A percentile compares a stretch with the other conserved stretches of the same genome.
These are phyloP conservation scores for Serinus canaria DNA, from an alignment of 2,113 vertebrate species.

Conservation along the genomic window DNA sequence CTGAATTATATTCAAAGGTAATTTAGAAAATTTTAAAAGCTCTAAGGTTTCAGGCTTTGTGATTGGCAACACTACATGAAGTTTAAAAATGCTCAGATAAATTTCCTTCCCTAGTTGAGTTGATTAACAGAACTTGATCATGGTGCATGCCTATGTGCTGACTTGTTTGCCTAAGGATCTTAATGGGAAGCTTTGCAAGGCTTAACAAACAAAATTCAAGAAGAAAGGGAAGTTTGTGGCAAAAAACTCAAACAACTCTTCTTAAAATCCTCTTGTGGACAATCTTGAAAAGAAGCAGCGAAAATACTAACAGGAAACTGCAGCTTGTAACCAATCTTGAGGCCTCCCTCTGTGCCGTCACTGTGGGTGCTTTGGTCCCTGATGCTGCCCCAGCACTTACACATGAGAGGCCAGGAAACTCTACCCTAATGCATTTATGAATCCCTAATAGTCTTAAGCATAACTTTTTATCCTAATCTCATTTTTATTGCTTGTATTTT, in stretches of 20 bases:
- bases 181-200: background rate
- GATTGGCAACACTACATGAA: background rate
- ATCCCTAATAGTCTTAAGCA: background rate
- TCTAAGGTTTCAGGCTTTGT: background rate
- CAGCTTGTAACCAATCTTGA: background rate
- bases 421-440: background rate
- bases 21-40: background rate
- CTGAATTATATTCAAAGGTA: background rate
- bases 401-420: background rate
- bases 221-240: background rate
- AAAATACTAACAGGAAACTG: background rate
- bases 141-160: background rate
- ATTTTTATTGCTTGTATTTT: background rate
- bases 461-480: background rate
- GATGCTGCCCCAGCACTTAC: fast-evolving
- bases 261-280: background rate
- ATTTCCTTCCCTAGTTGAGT: background rate
- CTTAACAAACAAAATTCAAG: background rate
- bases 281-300: background rate
- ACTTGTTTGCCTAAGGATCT: background rate
- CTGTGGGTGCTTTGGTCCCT: fast-evolving
- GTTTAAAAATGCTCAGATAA: background rate
- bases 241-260: background rate
- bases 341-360: background rate
- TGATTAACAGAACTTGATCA: background rate